Evolutionary conservation across 2,113 vertebrate species (phyloP).

Genomic region (Clarias gariepinus): DNA sequence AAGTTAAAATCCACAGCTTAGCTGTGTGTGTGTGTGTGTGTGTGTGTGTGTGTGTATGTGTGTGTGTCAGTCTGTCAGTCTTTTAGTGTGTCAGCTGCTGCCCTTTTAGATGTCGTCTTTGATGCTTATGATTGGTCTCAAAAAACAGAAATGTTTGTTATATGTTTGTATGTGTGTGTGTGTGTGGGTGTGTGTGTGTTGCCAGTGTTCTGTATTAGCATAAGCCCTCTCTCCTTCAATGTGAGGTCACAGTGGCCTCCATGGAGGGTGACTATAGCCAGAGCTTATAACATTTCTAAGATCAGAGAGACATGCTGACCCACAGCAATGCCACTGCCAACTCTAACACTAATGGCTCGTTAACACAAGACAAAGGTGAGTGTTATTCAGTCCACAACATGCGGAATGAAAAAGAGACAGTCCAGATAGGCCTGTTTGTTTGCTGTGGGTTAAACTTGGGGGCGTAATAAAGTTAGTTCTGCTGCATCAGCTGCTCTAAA

Average conservation of each 20-base stretch:
- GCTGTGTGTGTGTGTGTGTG: not conserved
- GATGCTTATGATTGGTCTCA: too few species aligned
- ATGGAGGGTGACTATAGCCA: conserved; percentile 61
- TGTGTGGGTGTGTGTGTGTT: not conserved
- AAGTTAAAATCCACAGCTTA: not conserved
- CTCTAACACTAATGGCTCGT: conserved; percentile 59
- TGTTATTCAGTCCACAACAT: conserved; percentile 33
- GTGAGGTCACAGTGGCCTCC: conserved; percentile 60
- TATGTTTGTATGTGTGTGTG: not conserved
- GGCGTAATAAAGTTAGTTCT: not conserved
- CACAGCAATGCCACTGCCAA: conserved; percentile 62
- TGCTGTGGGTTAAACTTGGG: not conserved
- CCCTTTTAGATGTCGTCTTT: too few species aligned
- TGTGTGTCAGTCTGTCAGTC: too few species aligned
- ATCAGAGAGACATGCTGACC: conserved; percentile 71
- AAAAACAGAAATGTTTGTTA: not conserved
- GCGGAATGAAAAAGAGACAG: not conserved
- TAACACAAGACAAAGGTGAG: conserved; percentile 75
- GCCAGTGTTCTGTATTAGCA: conserved; percentile 25
- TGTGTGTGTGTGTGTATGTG: not conserved
- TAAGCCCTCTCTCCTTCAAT: conserved; percentile 5
- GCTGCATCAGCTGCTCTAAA: not conserved
- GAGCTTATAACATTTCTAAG: conserved; percentile 53
- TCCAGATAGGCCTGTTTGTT: not conserved
- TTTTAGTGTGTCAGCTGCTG: too few species aligned